These are phyloP conservation scores for Agelas oroides DNA, from an alignment of 37 sponge, comb jelly and placozoan genomes.

Conservation along the genomic window DNA sequence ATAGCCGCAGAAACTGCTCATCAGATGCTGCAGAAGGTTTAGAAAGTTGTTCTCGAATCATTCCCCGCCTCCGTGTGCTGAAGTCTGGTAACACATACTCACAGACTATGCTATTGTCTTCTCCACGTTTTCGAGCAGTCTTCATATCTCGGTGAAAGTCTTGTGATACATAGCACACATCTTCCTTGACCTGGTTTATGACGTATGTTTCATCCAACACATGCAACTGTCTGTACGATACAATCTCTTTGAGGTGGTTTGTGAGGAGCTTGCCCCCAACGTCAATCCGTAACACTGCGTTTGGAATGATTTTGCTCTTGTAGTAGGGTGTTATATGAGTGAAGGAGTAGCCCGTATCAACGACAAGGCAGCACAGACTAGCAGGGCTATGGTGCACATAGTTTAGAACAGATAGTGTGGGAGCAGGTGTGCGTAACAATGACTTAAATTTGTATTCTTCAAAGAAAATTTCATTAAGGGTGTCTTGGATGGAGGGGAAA, in stretches of 20 bases:
- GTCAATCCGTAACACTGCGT: conserved; percentile 80
- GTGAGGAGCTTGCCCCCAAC: conserved; percentile 98
- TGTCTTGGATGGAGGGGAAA: conserved; percentile 91
- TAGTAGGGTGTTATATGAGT: conserved; percentile 93
- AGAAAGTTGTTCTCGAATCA: conserved; percentile 35
- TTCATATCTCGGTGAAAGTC: conserved; percentile 87
- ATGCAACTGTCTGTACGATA: conserved; percentile 96
- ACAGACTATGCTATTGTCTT: conserved; percentile 45
- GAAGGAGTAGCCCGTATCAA: conserved; percentile 96
- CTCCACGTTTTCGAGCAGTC: conserved; percentile 39
- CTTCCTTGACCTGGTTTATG: conserved; percentile 98
- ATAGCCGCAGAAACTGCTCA: conserved; percentile 67
- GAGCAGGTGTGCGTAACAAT: conserved; percentile 63
- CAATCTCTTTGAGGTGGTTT: conserved; percentile 93
- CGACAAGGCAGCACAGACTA: conserved; percentile 75
- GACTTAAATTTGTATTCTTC: conserved; percentile 93
- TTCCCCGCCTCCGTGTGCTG: conserved; percentile 72
- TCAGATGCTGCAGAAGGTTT: conserved; percentile 10
- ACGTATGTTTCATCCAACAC: conserved; percentile 98
- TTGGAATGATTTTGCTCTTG: conserved; percentile 57
- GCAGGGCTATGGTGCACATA: conserved; percentile 45
- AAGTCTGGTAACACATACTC: conserved; percentile 98
- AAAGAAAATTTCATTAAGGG: conserved; percentile 90
- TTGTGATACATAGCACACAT: conserved; percentile 87
- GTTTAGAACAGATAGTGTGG: conserved; percentile 68